A percentile compares a stretch with the other conserved stretches of the same genome.
Conservation (phyloP, 2,888 invertebrate species). For the Eledona agricola region DNA sequence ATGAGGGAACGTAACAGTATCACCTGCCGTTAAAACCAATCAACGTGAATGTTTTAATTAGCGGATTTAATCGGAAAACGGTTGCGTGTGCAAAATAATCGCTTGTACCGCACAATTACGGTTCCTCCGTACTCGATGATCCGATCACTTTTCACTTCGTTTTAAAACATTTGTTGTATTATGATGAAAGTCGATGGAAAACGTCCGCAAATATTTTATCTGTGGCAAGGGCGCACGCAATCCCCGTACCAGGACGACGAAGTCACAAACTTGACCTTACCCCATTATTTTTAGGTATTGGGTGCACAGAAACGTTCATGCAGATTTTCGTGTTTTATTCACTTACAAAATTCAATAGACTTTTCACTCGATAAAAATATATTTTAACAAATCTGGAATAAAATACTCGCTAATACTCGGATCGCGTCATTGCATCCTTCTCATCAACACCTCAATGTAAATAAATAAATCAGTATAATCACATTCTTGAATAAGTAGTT, state of each 20-base stretch:
- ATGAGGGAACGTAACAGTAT: constrained; percentile 15
- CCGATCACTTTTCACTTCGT: constrained; percentile 3
- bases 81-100: constrained; percentile 31
- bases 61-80: constrained; percentile 15
- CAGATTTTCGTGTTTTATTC: no score
- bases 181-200: constrained; percentile 35
- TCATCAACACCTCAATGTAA: no score
- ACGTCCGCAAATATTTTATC: constrained; percentile 42
- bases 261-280: constrained; percentile 56
- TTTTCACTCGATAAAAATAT: constrained; percentile 4
- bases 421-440: no score
- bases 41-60: constrained; percentile 26
- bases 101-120: no score
- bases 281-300: no score
- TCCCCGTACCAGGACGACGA: constrained; percentile 55
- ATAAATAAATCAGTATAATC: no score
- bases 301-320: no score
- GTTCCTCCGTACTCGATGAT: no score
- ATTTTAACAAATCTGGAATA: constrained; percentile 8
- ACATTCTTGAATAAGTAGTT: no score
- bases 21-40: constrained; percentile 20
- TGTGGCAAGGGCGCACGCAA: constrained; percentile 55
- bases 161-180: constrained; percentile 16
- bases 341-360: constrained; percentile 19
- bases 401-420: no score